Conservation (phyloP, 2,888 invertebrate genomes). For the Opisthograptis luteolata region DNA sequence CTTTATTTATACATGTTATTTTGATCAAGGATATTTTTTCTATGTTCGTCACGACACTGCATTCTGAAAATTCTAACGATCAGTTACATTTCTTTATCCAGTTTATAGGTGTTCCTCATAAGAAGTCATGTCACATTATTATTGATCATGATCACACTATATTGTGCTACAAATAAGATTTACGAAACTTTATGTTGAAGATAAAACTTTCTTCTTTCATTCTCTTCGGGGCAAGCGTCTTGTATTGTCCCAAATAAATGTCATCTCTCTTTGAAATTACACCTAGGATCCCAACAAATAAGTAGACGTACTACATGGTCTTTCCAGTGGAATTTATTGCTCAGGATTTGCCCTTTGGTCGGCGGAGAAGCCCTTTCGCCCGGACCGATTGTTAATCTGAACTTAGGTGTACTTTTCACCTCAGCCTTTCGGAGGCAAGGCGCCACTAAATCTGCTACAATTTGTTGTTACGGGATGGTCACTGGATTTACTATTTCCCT, state of each 20-base stretch:
- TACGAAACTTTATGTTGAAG: too few relatives aligned
- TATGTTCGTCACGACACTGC: too few relatives aligned
- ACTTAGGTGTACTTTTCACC: conserved; percentile 78
- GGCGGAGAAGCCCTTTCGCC: conserved; percentile 55
- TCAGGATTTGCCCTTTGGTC: conserved; percentile 54
- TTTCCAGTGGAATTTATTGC: conserved; percentile 58
- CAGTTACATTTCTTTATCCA: too few relatives aligned
- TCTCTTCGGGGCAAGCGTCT: neutral
- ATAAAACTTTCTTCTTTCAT: neutral
- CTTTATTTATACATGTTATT: too few relatives aligned
- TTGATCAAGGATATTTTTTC: too few relatives aligned
- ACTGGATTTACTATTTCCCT: conserved; percentile 43
- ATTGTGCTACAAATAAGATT: too few relatives aligned
- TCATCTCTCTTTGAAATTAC: conserved; percentile 28
- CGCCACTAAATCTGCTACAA: conserved; percentile 59
- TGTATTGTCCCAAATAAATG: conserved; percentile 28
- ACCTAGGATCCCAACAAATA: conserved; percentile 29
- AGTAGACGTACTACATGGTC: conserved; percentile 29
- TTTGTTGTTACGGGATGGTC: conserved; percentile 47
- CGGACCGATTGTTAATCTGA: conserved; percentile 72
- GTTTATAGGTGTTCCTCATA: too few relatives aligned
- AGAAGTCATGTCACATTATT: too few relatives aligned
- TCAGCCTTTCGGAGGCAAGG: conserved; percentile 56
- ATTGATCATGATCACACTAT: too few relatives aligned
- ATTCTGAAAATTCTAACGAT: too few relatives aligned